Conservation (phyloP, 2,113 vertebrate species). For the Leptodactylus fuscus region DNA sequence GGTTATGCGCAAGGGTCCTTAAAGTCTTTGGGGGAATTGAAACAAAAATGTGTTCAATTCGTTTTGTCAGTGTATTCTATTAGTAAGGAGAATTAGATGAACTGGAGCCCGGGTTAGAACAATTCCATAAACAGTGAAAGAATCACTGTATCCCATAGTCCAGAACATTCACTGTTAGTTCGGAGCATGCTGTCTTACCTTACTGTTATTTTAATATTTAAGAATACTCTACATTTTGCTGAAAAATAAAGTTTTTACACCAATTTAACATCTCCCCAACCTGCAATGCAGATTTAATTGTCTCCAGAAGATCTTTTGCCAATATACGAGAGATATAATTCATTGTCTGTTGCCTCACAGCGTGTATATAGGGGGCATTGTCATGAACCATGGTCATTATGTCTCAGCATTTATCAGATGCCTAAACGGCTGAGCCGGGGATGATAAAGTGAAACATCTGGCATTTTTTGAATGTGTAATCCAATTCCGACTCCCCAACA, state of each 20-base stretch:
- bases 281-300: constrained; percentile 34
- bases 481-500: constrained; percentile 37
- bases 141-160: not conserved
- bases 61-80: no score
- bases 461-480: constrained; percentile 39
- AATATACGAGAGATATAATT: constrained; percentile 34
- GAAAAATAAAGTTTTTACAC: not conserved
- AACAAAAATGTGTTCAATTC: no score
- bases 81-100: no score
- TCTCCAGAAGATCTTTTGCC: constrained; percentile 35
- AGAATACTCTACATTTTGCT: not conserved
- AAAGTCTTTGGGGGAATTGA: no score
- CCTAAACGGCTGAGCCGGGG: constrained; percentile 47
- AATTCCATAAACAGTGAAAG: no score
- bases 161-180: not conserved
- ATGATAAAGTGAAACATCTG: constrained; percentile 54
- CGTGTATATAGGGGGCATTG: constrained; percentile 32
- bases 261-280: not conserved
- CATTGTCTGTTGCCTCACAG: constrained; percentile 32
- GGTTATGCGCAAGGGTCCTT: no score
- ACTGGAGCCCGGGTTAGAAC: no score
- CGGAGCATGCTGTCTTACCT: not conserved
- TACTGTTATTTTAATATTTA: not conserved
- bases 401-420: constrained; percentile 57
- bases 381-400: constrained; percentile 51